Evolutionary conservation across 2,888 invertebrate genomes (phyloP), one percentile per base, ranked within the genome.

Genomic region (Hemicrepidius hirtus): DNA sequence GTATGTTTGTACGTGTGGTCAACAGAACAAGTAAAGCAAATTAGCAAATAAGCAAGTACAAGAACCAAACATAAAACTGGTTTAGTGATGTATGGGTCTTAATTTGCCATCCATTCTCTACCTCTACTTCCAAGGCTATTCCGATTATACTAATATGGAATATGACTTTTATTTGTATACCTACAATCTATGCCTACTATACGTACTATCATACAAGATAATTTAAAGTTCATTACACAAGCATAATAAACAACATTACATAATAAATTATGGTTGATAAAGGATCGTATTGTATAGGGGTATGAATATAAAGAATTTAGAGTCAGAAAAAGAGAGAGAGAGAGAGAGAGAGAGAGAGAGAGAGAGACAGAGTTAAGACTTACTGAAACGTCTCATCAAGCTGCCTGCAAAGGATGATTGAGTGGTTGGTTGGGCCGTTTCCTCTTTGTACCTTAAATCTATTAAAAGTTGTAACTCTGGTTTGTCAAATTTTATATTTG

Each of bases 321-420:
- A 66, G 60, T n/a, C 28, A 63, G 64, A 41, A 37, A 63, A 18
- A 69, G 18, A 60, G 49, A 50, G 28, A 50, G 37, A 68, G 21
- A 63, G 46, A 35, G 13, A 59, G 20, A 62, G 60, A 74, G n/a
- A 64, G 70, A 62, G 65, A 75, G 68, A 75, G 37, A 68, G 49
- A 75, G 73, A 76, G 64, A 76, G 59, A 76, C 24, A 76, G 71
- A 69, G 57, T 71, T 86, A 86, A 89, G 91, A 95, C 95, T 95
- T 94, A 95, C 95, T 94, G 92, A 95, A 94, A 90, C 94, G 92
- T 86, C 95, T 91, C 89, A 93, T 93, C 81, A 95, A 88, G 89
- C 90, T 92, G 85, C 93, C 92, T 81, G 93, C 91, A 88, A 93
- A 92, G 75, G 92, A 87, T 70, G 88, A 86, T 79, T 88, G 83